Evolutionary conservation across 2,888 invertebrate genomes (phyloP), one percentile per base, ranked within the genome.

Genomic region (Tyria jacobaeae): DNA sequence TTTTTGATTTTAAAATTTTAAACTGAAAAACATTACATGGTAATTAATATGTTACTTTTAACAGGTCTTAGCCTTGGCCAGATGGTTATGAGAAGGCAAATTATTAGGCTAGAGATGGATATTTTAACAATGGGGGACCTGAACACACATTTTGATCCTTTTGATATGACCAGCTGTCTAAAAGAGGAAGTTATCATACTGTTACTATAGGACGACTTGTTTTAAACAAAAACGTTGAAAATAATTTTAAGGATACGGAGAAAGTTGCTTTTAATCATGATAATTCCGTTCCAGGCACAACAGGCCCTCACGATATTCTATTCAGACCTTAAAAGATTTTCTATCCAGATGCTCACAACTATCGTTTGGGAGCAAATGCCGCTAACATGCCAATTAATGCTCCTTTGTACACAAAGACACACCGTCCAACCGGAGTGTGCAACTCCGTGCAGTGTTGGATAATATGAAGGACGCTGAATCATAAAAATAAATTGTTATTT

Each of bases 21-120:
- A 17, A 47, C 7, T 47, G 47, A 1, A 53, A 59, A 47, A 17
- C 53, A 35, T 25, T 59, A 6, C 34, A 35, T 48, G 5, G 9
- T 37, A 59, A 59, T 53, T 37, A 59, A 59, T 53, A 27, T 59
- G 17, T 53, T 44, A n/a, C 27, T 53, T 24, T 24, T 53, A 35
- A 2, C 59, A 3, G 53, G 53, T 53, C 25, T 37, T 48, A 47
- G 59, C 3, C 12, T 52, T n/a, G n/a, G 9, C 59, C 59, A 35
- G 53, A 59, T 37, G 59, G 59, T 48, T 59, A 48, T 37, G 53
- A 48, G 9, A 53, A 47, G 15, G 17, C 59, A 14, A 35, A 53
- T 59, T 59, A 59, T 48, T 59, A 54, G 37, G 31, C 15, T 60
- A 10, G 60, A 60, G 6, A 60, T 60, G 51, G 60, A 60, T 31